Evolutionary conservation across 2,113 vertebrate species (phyloP).

Genomic region (Phoenicopterus ruber): DNA sequence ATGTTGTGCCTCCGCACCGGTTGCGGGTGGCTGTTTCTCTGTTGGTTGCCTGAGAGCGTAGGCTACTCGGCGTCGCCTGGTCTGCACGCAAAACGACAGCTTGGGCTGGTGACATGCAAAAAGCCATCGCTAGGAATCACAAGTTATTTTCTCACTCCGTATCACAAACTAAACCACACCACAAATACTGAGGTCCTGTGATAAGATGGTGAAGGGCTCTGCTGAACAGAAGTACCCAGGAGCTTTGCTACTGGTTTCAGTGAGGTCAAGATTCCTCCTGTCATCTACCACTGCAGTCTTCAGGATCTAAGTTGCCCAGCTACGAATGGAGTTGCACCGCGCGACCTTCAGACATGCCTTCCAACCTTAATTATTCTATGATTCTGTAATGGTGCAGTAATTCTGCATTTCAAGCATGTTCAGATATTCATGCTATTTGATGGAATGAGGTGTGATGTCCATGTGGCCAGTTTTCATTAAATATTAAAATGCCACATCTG

Average conservation of each 20-base stretch:
- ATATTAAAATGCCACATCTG: conserved; percentile 31
- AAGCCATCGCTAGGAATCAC: background rate
- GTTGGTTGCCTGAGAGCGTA: background rate
- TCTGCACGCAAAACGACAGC: background rate
- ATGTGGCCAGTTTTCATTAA: conserved; percentile 25
- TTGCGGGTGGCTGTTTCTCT: background rate
- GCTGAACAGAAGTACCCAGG: background rate
- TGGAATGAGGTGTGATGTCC: conserved; percentile 29
- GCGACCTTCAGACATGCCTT: background rate
- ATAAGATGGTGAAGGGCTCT: background rate
- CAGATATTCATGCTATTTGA: background rate
- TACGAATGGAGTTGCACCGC: background rate
- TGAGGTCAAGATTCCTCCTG: background rate
- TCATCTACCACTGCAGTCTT: background rate
- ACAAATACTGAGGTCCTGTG: background rate
- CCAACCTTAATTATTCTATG: background rate
- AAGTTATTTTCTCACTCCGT: background rate
- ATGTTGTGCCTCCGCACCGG: background rate
- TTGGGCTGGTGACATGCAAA: background rate
- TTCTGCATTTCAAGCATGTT: conserved; percentile 3
- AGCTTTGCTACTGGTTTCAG: background rate
- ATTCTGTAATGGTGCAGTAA: background rate
- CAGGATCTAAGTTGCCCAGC: background rate
- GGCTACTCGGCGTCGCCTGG: background rate
- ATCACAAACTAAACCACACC: background rate